Base-by-base conservation (phyloP, 1,140 invertebrate genomes). In the Dryas iulia region DNA sequence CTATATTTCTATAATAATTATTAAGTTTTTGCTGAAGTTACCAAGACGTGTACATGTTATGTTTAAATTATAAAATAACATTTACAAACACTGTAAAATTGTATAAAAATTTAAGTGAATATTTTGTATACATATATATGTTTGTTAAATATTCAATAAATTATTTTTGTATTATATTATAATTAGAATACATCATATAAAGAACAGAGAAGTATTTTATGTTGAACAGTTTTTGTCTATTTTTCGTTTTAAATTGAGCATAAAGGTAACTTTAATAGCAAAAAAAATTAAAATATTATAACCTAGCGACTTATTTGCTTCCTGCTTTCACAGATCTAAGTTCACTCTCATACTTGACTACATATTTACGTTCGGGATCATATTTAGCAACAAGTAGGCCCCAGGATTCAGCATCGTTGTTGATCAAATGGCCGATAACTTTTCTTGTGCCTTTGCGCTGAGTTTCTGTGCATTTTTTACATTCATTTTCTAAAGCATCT, bases 281-380 rank as follows among this genome's bases (percentile, higher is more conserved):
- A 35, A 8, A 18, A 39, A 4, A 18, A 7, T 0, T 28, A 14
- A 14, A 39, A 35, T 35, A 35, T 14, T 39, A 14, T 39, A 39
- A 8, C n/a, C 7, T 39, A n/a, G 12, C 0, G 2, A 39, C 1
- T 39, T 7, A 2, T 39, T 35, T 35, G n/a, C 33, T 39, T 35
- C 1, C 18, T 8, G 21, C 68, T 33, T 54, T 88, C 6, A 69
- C 31, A 3, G 33, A 18, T 28, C 11, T 69, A 3, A 78, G 59
- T 69, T 79, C 77, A 12, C 71, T 65, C 54, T 80, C 92, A 76
- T 94, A 95, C 65, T 92, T 93, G n/a, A 76, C 76, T 33, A 83
- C 87, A 77, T 94, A 95, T 25, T 84, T 82, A 0, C 91, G 90
- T 0, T 94, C 83, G 0, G 94, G 94, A 76, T 95, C 95, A 76